Conservation (phyloP, 2,888 invertebrate genomes). For the Fissipunctia ypsillon region DNA sequence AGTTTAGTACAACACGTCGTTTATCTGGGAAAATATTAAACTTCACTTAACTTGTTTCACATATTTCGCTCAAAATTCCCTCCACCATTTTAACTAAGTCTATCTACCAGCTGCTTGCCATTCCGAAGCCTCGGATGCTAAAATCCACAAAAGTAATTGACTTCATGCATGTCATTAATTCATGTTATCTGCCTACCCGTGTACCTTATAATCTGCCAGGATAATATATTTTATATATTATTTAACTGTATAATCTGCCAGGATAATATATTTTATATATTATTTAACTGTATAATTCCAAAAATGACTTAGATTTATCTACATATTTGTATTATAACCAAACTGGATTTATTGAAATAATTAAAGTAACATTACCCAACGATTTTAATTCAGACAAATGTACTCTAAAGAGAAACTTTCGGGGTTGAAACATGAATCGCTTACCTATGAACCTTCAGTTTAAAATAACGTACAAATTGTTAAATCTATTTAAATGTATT, state of each 20-base stretch:
- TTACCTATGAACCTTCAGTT: constrained; percentile 69
- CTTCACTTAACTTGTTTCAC: background rate
- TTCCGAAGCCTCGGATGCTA: background rate
- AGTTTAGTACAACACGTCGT: background rate
- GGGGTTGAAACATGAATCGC: constrained; percentile 73
- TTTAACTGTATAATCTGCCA: constrained; percentile 14
- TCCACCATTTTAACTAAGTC: background rate
- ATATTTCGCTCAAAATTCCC: background rate
- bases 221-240: constrained; percentile 51
- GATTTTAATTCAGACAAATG: constrained; percentile 46
- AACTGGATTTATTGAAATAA: constrained; percentile 49
- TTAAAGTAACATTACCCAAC: constrained; percentile 47
- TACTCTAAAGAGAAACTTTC: constrained; percentile 76
- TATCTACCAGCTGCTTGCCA: background rate
- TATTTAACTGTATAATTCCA: constrained; percentile 20
- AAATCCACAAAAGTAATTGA: constrained; percentile 39
- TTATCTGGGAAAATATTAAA: background rate
- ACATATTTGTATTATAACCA: constrained; percentile 58
- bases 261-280: constrained; percentile 50
- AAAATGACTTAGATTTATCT: constrained; percentile 64
- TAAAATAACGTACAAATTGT: constrained; percentile 78
- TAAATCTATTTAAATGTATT: constrained; percentile 78
- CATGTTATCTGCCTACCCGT: constrained; percentile 22
- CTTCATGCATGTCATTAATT: constrained; percentile 14
- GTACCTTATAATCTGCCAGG: constrained; percentile 21